These are phyloP conservation scores for Agonum fuliginosum DNA, from an alignment of 2,888 invertebrate genomes.

Conservation along the genomic window DNA sequence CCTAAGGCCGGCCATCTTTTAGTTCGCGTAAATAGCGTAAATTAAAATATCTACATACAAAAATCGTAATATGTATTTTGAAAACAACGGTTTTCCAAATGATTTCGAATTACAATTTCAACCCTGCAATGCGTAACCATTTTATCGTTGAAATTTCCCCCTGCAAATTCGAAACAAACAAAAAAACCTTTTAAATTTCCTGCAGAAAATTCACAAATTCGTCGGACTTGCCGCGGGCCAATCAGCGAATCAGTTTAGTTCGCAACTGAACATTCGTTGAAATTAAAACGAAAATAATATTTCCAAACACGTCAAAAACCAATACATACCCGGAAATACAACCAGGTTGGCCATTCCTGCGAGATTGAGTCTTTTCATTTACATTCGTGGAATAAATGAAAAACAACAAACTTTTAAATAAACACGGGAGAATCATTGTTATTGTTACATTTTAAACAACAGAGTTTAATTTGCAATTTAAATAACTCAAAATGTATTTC, in stretches of 20 bases:
- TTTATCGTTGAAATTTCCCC: too few species aligned
- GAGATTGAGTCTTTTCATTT: slow-evolving; percentile 35
- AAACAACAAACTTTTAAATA: not conserved
- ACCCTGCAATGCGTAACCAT: too few species aligned
- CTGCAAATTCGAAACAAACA: slow-evolving; percentile 18
- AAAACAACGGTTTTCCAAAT: too few species aligned
- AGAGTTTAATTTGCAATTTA: too few species aligned
- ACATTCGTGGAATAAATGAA: not conserved
- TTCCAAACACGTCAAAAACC: slow-evolving; percentile 39
- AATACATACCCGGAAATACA: slow-evolving; percentile 25
- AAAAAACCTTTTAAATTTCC: slow-evolving; percentile 31
- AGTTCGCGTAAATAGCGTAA: too few species aligned
- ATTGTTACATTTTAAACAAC: too few species aligned
- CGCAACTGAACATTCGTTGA: slow-evolving; percentile 25
- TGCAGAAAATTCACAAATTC: slow-evolving; percentile 17
- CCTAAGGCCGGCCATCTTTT: too few species aligned
- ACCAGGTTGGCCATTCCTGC: not conserved
- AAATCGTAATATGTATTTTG: too few species aligned
- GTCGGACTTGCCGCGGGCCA: not conserved
- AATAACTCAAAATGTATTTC: too few species aligned
- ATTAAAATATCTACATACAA: too few species aligned
- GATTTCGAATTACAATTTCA: too few species aligned
- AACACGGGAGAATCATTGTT: not conserved
- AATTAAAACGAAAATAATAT: slow-evolving; percentile 46
- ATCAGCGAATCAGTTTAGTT: slow-evolving; percentile 14